Evolutionary conservation across 2,888 invertebrate species (phyloP).

Genomic region (Melanostoma scalare): DNA sequence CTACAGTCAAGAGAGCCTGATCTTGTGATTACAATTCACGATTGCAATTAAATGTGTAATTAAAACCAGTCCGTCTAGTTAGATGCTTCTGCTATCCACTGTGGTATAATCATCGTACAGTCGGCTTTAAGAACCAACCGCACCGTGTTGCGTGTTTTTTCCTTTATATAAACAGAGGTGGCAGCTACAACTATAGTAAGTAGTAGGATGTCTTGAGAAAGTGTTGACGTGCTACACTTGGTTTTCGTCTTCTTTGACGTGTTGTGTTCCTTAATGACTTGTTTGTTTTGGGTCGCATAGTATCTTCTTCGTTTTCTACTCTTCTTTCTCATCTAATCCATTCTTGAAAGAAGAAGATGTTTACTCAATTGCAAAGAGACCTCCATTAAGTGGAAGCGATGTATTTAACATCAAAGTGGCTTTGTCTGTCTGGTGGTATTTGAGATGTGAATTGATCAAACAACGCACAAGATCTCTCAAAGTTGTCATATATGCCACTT

Average conservation of each 20-base stretch:
- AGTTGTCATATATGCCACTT: constrained; percentile 40
- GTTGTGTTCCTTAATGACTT: constrained; percentile 65
- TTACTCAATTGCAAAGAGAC: constrained; percentile 52
- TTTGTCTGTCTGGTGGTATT: constrained; percentile 33
- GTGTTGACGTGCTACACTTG: constrained; percentile 68
- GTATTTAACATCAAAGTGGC: constrained; percentile 31
- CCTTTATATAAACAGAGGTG: constrained; percentile 50
- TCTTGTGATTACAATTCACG: constrained; percentile 60
- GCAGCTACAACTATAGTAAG: constrained; percentile 36
- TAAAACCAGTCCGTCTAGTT: constrained; percentile 68
- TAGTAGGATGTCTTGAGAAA: constrained; percentile 61
- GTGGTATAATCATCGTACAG: neutral
- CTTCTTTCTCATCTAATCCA: constrained; percentile 3
- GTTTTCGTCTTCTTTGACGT: constrained; percentile 47
- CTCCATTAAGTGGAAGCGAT: constrained; percentile 34
- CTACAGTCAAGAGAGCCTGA: constrained; percentile 19
- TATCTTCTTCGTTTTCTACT: constrained; percentile 1
- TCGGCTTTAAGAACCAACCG: constrained; percentile 5
- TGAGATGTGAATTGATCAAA: constrained; percentile 50
- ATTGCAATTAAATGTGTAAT: constrained; percentile 69
- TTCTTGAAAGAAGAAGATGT: constrained; percentile 35
- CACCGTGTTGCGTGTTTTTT: constrained; percentile 39
- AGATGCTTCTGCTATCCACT: constrained; percentile 25
- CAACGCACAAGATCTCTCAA: constrained; percentile 15
- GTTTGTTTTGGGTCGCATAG: constrained; percentile 45